Base-by-base conservation (phyloP, 2,113 vertebrate genomes). In the Actenoides hombroni region DNA sequence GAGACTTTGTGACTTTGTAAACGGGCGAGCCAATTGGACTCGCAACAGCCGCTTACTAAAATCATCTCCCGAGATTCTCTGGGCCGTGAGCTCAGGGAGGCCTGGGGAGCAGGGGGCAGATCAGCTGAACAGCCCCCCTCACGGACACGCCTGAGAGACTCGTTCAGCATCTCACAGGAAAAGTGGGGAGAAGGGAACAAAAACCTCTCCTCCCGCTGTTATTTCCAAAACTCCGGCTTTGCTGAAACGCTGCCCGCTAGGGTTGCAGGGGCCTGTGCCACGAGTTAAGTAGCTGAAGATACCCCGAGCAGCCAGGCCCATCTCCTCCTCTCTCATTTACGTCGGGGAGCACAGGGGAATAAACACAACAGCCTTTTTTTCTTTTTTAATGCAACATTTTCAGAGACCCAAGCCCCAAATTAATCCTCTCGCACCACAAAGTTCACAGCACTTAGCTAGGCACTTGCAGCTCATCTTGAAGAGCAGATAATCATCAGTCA, bases 1-100 rank as follows among this genome's bases (percentile, higher is more conserved):
- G 28, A 96, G 95, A 96, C 94, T 77, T 90, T 90, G 82, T 90
- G 97, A 96, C 88, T 95, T 86, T 77, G 86, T 65, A 93, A 85
- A 92, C 35, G 86, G 96, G 86, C 8, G 63, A 92, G 83, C 48
- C 91, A 81, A 88, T 53, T 3, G 28, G 31, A 83, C 67, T 37
- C 20, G 10, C 73, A 84, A 82, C 60, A 46, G 28, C 44, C 59
- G 37, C 87, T 88, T 53, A 53, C 79, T 90, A 42, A 86, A 77
- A 88, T 83, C 69, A 76, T 64, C 84, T 76, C 29, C 29, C 0
- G 10, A 80, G 40, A 8, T 61, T 83, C 87, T 88, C 42, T 3
- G 5, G 70, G 77, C 63, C 1, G 4, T 0, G 1, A 56, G 37
- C 42, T 23, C 35, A 9, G 54, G 40, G 40, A 64, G n/a, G 54